phyloP scores from a whole-genome alignment of 1,140 invertebrate species.

The Drosophila santomea region DNA sequence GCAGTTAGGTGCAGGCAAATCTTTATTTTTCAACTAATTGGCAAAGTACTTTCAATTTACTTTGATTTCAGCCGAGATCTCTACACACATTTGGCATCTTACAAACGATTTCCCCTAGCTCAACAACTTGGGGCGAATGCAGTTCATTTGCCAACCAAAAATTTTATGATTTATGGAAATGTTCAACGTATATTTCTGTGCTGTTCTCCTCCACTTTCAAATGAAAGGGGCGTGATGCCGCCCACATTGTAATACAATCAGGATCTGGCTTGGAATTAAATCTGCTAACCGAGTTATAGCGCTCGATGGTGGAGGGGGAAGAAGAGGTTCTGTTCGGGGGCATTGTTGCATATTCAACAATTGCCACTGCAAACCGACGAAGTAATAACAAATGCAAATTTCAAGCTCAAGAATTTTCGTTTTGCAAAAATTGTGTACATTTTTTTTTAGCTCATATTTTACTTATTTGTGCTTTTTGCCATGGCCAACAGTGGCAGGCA shows the following conservation, averaged over 20 bases:
- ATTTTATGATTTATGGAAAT: constrained; percentile 66
- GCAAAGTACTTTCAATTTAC: constrained; percentile 14
- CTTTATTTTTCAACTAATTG: constrained; percentile 5
- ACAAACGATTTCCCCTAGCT: constrained; percentile 6
- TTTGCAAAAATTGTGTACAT: constrained; percentile 62
- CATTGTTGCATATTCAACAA: constrained; percentile 77
- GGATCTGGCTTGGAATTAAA: constrained; percentile 65
- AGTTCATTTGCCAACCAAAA: constrained; percentile 45
- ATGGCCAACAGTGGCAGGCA: constrained; percentile 40
- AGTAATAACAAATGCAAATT: constrained; percentile 83
- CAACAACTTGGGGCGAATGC: constrained; percentile 11
- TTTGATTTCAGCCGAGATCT: not conserved
- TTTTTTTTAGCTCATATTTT: constrained; percentile 24
- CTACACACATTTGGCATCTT: not conserved
- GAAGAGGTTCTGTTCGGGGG: constrained; percentile 16
- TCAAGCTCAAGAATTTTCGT: constrained; percentile 74
- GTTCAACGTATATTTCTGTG: constrained; percentile 25
- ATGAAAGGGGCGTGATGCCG: constrained; percentile 30
- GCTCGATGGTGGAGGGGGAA: not conserved
- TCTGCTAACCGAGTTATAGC: constrained; percentile 57
- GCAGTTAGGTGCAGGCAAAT: not conserved
- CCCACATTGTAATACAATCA: constrained; percentile 72
- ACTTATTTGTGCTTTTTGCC: constrained; percentile 26
- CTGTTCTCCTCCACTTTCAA: constrained; percentile 13
- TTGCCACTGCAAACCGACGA: constrained; percentile 72